Conservation (phyloP, 1,140 invertebrate species). For the Lepidostoma basale region DNA sequence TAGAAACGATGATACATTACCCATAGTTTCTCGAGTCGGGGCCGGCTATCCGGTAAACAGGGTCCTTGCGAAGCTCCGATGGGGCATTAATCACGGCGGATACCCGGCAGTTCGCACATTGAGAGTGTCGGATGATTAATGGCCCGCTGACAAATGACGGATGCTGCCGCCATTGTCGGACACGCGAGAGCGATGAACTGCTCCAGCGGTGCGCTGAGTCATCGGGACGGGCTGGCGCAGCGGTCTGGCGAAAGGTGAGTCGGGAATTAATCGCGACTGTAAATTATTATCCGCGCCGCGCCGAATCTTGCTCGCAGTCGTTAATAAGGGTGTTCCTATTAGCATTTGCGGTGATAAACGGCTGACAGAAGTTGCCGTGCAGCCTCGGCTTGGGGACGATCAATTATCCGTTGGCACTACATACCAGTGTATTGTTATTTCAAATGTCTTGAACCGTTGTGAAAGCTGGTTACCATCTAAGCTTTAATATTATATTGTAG, state of each 20-base stretch:
- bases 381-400: no score
- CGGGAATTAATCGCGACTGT: no score
- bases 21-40: neutral
- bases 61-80: constrained; percentile 3
- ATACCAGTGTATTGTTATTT: no score
- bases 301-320: no score
- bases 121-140: constrained; percentile 32
- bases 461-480: no score
- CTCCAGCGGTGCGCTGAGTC: neutral
- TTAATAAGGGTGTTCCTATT: no score
- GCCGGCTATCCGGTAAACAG: constrained; percentile 18
- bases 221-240: neutral
- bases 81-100: constrained; percentile 23
- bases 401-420: no score
- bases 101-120: constrained; percentile 28
- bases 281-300: no score
- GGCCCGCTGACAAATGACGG: constrained; percentile 35
- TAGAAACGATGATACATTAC: constrained; percentile 19
- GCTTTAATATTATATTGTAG: no score
- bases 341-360: no score
- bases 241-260: neutral
- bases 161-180: constrained; percentile 24
- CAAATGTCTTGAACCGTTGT: no score
- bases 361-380: no score
- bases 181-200: constrained; percentile 30